Evolutionary conservation across 2,797 vertebrate species (phyloP).

Genomic region (Acanthurus leucopareius): DNA sequence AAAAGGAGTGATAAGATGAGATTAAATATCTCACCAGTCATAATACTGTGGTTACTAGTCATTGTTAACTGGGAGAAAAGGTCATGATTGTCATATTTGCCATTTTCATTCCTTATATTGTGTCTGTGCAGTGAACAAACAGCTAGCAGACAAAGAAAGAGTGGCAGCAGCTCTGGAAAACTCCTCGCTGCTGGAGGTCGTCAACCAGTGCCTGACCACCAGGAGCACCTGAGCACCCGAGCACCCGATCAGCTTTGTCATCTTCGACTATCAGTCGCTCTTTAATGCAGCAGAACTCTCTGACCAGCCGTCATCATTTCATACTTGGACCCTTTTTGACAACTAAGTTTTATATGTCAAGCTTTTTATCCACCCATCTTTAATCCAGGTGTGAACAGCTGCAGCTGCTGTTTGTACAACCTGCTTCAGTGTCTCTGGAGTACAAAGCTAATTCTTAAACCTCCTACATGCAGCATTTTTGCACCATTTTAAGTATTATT

Average conservation of each 20-base stretch:
- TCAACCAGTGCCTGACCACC: constrained; percentile 94
- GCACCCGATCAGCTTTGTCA: not conserved
- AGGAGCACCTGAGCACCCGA: constrained; percentile 76
- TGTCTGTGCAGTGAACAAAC: constrained; percentile 92
- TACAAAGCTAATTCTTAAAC: too few relatives aligned
- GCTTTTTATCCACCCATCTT: not conserved
- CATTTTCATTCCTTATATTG: not conserved
- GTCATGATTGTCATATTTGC: not conserved
- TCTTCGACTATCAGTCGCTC: not conserved
- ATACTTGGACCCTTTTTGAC: not conserved
- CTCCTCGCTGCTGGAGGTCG: constrained; percentile 94
- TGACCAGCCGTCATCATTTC: not conserved
- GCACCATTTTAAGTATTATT: too few relatives aligned
- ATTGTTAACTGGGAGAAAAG: not conserved
- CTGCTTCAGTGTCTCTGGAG: too few relatives aligned
- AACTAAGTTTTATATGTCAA: not conserved
- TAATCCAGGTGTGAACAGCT: not conserved
- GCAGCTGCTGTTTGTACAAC: not conserved
- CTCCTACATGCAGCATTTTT: too few relatives aligned
- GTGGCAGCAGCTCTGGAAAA: constrained; percentile 98
- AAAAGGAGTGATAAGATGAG: not conserved
- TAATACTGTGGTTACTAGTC: fast-evolving
- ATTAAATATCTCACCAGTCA: not conserved
- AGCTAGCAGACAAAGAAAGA: constrained; percentile 97
- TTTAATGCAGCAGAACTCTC: not conserved